phyloP scores from a whole-genome alignment of 2,888 invertebrate genomes.

The Drosophila prolongata region DNA sequence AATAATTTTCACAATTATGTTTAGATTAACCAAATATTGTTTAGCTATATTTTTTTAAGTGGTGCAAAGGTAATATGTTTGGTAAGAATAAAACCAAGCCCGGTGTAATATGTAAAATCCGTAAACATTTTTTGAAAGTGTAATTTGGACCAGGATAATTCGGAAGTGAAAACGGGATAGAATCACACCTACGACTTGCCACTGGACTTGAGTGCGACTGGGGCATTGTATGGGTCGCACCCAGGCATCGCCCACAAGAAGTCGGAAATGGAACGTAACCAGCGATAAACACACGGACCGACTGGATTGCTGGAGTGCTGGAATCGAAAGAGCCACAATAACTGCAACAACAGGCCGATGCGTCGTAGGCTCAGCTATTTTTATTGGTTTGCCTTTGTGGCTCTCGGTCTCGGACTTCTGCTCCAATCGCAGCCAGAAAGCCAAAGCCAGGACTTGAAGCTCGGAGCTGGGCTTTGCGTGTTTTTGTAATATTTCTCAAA shows the following conservation, averaged over 20 bases:
- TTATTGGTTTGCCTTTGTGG: constrained; percentile 42
- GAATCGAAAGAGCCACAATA: constrained; percentile 11
- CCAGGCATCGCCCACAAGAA: constrained; percentile 18
- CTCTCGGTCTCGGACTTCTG: constrained; percentile 1
- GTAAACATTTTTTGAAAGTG: background rate
- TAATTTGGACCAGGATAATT: background rate
- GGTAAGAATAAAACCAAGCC: too few species aligned
- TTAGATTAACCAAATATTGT: too few species aligned
- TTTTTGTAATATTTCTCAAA: constrained; percentile 84
- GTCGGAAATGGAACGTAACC: constrained; percentile 25
- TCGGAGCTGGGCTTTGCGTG: constrained; percentile 82
- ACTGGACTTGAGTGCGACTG: constrained; percentile 17
- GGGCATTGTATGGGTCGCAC: background rate
- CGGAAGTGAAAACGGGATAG: constrained; percentile 7
- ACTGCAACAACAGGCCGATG: constrained; percentile 10
- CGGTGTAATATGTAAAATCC: background rate
- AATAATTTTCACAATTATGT: too few species aligned
- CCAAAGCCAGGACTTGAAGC: constrained; percentile 33
- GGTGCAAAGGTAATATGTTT: too few species aligned
- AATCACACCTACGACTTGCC: constrained; percentile 18
- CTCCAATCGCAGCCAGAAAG: constrained; percentile 1
- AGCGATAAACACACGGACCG: background rate
- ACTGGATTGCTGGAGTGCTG: constrained; percentile 5
- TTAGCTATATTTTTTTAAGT: too few species aligned
- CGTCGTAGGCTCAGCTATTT: constrained; percentile 48